Percentiles rank a stretch among this genome's conserved stretches.
These are phyloP conservation scores for Eulemur rufifrons DNA, from an alignment of 2,113 vertebrate genomes.

Conservation along the genomic window DNA sequence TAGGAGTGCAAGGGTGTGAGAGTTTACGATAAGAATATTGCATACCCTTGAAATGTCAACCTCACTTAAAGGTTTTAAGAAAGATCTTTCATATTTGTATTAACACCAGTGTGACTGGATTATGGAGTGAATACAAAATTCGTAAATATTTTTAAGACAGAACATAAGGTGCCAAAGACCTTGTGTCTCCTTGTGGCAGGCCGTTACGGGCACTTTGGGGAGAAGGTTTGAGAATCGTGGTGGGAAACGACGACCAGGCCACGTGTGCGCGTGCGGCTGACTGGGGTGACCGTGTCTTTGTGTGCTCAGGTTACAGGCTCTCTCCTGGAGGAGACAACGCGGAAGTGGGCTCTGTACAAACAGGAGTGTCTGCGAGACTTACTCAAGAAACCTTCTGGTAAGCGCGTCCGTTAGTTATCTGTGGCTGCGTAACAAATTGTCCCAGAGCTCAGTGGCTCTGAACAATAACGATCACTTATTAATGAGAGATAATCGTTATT, in stretches of 20 bases:
- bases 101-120: background rate
- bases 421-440: background rate
- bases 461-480: background rate
- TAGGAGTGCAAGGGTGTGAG: background rate
- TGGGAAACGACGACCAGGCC: background rate
- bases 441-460: background rate
- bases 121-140: background rate
- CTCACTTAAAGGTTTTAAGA: background rate
- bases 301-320: constrained; percentile 87
- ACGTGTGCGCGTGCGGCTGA: background rate
- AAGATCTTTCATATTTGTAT: background rate
- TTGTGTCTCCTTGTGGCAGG: background rate
- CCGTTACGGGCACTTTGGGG: background rate
- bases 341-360: constrained; percentile 89
- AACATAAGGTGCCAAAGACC: background rate
- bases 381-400: constrained; percentile 71
- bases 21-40: background rate
- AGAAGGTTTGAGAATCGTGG: background rate
- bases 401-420: background rate
- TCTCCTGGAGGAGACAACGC: constrained; percentile 87
- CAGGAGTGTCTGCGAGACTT: constrained; percentile 89
- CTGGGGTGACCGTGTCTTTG: background rate
- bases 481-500: background rate
- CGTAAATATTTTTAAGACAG: background rate
- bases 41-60: background rate